Percentiles rank a stretch among this genome's conserved stretches.
These are phyloP conservation scores for Hoplodrina blanda DNA, from an alignment of 2,888 invertebrate species.

Conservation along the genomic window DNA sequence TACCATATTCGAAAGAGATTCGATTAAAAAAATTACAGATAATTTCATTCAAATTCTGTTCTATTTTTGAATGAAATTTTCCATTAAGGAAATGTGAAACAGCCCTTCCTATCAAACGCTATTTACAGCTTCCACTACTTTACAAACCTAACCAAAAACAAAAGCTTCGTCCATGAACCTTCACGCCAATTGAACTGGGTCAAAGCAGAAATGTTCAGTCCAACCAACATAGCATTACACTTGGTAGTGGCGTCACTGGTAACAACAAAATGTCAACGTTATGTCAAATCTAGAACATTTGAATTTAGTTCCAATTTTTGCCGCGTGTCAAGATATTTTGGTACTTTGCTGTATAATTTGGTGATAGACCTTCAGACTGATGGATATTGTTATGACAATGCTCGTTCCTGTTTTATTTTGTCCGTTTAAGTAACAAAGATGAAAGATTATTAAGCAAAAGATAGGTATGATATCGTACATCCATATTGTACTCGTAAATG, in stretches of 20 bases:
- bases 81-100: too few relatives aligned
- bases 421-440: background rate
- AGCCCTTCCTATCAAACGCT: too few relatives aligned
- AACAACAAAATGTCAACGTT: background rate
- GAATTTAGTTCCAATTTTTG: constrained; percentile 24
- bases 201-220: constrained; percentile 47
- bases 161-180: constrained; percentile 68
- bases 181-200: constrained; percentile 64
- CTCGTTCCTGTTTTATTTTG: constrained; percentile 14
- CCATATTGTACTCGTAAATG: too few relatives aligned
- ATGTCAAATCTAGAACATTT: constrained; percentile 22
- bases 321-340: constrained; percentile 10
- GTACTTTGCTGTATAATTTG: constrained; percentile 49
- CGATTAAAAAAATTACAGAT: too few relatives aligned
- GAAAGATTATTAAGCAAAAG: background rate
- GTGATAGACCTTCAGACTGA: constrained; percentile 45
- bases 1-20: too few relatives aligned
- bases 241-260: constrained; percentile 27
- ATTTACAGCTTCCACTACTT: constrained; percentile 12
- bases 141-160: constrained; percentile 46
- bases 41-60: too few relatives aligned
- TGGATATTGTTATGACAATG: constrained; percentile 2
- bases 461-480: too few relatives aligned
- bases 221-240: constrained; percentile 17
- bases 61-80: too few relatives aligned